Evolutionary conservation across 2,888 invertebrate species (phyloP).

Genomic region (Pachydiplax longipennis): DNA sequence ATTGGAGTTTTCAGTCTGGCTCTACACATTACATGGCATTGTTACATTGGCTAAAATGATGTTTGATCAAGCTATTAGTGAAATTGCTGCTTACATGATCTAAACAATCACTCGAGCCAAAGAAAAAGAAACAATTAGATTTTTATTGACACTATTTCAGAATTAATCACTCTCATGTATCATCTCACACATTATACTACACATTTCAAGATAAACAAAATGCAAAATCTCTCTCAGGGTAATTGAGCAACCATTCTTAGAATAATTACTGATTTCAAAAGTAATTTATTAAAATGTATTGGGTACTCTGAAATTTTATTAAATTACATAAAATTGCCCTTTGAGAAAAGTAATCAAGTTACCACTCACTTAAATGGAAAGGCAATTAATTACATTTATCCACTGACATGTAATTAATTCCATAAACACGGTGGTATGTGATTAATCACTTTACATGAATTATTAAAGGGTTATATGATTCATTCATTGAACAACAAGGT

Average conservation of each 20-base stretch:
- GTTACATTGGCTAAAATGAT: no score
- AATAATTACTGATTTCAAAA: neutral
- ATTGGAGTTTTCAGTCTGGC: no score
- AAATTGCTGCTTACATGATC: no score
- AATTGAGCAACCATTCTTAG: neutral
- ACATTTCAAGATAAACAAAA: neutral
- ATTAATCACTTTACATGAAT: neutral
- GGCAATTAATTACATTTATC: neutral
- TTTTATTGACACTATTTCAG: no score
- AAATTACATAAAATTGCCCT: neutral
- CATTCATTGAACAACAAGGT: slow-evolving; percentile 22
- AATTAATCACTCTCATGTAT: no score
- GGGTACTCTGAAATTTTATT: neutral
- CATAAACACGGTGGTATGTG: neutral
- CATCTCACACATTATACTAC: no score
- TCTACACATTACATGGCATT: no score
- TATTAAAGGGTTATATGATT: neutral
- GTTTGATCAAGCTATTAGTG: no score
- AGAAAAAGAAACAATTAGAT: no score
- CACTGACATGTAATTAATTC: neutral
- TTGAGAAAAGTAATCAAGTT: neutral
- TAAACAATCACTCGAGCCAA: no score
- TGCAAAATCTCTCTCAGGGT: neutral
- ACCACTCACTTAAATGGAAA: neutral
- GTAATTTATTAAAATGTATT: neutral